phyloP scores from a whole-genome alignment of 1,140 invertebrate species.

The Zaprionus davidi region DNA sequence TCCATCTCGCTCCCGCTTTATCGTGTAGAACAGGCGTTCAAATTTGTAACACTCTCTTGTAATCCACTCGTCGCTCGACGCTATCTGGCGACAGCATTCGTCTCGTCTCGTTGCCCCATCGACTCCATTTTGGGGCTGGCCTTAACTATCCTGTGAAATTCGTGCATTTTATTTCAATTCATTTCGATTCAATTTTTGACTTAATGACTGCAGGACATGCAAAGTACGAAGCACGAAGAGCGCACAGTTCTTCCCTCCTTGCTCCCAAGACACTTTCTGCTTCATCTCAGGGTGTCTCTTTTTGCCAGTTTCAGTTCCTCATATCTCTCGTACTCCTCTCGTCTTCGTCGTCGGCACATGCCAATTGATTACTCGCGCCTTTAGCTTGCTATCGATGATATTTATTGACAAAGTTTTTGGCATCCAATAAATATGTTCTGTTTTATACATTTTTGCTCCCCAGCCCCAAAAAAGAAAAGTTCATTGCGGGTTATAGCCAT shows the following conservation, averaged over 20 bases:
- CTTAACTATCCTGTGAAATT: conserved; percentile 53
- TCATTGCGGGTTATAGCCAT: conserved; percentile 29
- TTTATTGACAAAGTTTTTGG: conserved; percentile 72
- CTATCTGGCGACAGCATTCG: conserved; percentile 45
- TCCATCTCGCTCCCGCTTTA: conserved; percentile 7
- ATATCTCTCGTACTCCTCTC: neutral
- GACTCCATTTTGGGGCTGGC: conserved; percentile 2
- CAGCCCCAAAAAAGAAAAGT: conserved; percentile 22
- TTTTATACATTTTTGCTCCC: conserved; percentile 46
- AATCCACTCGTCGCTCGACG: conserved; percentile 45
- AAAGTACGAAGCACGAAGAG: conserved; percentile 48
- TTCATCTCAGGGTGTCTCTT: conserved; percentile 16
- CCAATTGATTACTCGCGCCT: conserved; percentile 49
- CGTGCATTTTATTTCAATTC: conserved; percentile 79
- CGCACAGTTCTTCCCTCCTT: neutral
- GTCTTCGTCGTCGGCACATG: conserved; percentile 1
- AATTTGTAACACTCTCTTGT: conserved; percentile 69
- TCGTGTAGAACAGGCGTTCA: conserved; percentile 48
- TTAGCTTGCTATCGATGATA: conserved; percentile 57
- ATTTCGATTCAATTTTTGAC: conserved; percentile 73
- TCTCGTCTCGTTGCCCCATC: conserved; percentile 26
- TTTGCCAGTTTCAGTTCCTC: conserved; percentile 26
- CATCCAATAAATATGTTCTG: conserved; percentile 57
- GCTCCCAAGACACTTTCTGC: neutral
- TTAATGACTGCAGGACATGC: conserved; percentile 78